Conservation (phyloP, 1,140 invertebrate species). For the Drosophila baimaii region DNA sequence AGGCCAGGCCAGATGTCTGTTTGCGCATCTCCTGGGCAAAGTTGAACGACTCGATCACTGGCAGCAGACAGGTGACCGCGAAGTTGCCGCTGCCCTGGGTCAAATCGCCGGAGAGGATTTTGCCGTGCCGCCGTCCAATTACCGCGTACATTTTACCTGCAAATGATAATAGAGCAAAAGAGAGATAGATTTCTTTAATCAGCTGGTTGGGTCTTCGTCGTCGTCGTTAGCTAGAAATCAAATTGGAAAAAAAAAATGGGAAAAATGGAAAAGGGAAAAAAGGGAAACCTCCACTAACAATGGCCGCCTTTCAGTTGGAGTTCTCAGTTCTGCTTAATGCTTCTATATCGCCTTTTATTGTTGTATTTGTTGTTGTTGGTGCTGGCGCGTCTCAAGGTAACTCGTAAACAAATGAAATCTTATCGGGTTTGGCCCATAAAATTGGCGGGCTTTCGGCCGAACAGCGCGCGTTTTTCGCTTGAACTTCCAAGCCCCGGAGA, state of each 20-base stretch:
- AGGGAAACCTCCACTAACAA: slow-evolving; percentile 36
- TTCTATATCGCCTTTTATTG: slow-evolving; percentile 25
- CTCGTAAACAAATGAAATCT: slow-evolving; percentile 71
- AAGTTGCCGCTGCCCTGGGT: slow-evolving; percentile 95
- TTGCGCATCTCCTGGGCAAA: slow-evolving; percentile 96
- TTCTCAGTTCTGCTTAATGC: slow-evolving; percentile 45
- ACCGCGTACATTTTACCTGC: slow-evolving; percentile 97
- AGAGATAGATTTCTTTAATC: slow-evolving; percentile 49
- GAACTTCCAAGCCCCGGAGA: slow-evolving; percentile 61
- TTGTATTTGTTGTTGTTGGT: slow-evolving; percentile 4
- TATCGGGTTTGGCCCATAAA: slow-evolving; percentile 71
- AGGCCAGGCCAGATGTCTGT: slow-evolving; percentile 97
- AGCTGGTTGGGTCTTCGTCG: slow-evolving; percentile 38
- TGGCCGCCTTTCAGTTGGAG: slow-evolving; percentile 52
- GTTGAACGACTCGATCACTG: slow-evolving; percentile 98
- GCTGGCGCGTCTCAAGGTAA: slow-evolving; percentile 56
- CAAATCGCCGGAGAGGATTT: slow-evolving; percentile 94
- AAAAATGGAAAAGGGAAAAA: slow-evolving; percentile 9
- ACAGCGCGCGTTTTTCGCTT: slow-evolving; percentile 73
- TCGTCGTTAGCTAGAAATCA: slow-evolving; percentile 50
- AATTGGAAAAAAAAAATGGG: slow-evolving; percentile 36
- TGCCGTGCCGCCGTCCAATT: slow-evolving; percentile 93
- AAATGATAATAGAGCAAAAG: slow-evolving; percentile 50
- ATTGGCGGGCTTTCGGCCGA: slow-evolving; percentile 78
- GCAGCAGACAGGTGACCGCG: slow-evolving; percentile 93